These are phyloP conservation scores for Artibeus jamaicensis DNA, from an alignment of 2,797 vertebrate species.

Conservation along the genomic window DNA sequence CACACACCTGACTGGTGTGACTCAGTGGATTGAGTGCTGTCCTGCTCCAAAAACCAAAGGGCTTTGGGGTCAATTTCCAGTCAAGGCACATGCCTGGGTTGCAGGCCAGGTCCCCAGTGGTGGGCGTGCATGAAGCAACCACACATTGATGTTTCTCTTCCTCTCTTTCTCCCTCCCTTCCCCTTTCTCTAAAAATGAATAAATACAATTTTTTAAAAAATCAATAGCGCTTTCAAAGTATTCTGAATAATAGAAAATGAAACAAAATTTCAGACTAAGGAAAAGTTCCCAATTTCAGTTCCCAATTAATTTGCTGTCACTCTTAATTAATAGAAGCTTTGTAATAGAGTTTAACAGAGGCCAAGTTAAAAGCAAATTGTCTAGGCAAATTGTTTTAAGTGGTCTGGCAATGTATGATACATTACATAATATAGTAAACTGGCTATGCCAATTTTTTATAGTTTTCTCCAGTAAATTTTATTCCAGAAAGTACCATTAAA, in stretches of 20 bases:
- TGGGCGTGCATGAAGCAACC: too few species aligned
- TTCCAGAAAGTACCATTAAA: background rate
- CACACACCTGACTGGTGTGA: background rate
- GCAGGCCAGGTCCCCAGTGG: too few species aligned
- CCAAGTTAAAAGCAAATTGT: slow-evolving; percentile 33
- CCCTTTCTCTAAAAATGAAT: too few species aligned
- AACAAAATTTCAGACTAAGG: slow-evolving; percentile 28
- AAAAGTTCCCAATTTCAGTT: background rate
- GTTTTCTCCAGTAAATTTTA: slow-evolving; percentile 7
- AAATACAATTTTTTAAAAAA: background rate
- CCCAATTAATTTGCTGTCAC: slow-evolving; percentile 5
- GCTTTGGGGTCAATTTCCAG: too few species aligned
- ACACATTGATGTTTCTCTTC: too few species aligned
- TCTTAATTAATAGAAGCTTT: slow-evolving; percentile 24
- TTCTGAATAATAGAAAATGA: slow-evolving; percentile 40
- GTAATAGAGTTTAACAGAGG: background rate
- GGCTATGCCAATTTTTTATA: slow-evolving; percentile 3
- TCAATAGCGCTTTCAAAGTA: background rate
- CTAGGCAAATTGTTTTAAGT: slow-evolving; percentile 18
- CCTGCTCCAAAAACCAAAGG: too few species aligned
- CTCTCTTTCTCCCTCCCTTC: too few species aligned
- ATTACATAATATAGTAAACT: slow-evolving; percentile 2
- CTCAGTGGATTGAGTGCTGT: too few species aligned
- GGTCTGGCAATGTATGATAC: background rate
- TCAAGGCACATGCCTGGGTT: too few species aligned